These are phyloP conservation scores for Cerastis rubricosa DNA, from an alignment of 2,888 invertebrate genomes.

Conservation along the genomic window DNA sequence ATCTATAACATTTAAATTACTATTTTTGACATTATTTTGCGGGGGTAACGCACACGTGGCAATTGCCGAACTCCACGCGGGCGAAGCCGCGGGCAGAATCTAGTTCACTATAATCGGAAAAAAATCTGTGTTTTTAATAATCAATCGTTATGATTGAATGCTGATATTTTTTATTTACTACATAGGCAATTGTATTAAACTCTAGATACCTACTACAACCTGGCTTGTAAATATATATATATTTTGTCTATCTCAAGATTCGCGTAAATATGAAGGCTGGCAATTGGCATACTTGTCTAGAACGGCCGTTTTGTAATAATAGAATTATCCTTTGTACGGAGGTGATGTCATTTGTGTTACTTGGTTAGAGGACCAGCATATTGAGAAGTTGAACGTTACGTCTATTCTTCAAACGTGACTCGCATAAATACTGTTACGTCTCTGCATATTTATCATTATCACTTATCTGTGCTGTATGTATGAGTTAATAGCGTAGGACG, in stretches of 20 bases:
- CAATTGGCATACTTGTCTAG: conserved; percentile 18
- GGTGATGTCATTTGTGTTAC: conserved; percentile 63
- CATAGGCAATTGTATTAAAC: not conserved
- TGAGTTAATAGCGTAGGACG: conserved; percentile 8
- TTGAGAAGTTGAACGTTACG: conserved; percentile 51
- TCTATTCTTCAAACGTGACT: conserved; percentile 43
- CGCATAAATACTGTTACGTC: conserved; percentile 41
- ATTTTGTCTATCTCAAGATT: not conserved
- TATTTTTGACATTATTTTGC: no score
- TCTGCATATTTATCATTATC: conserved; percentile 43
- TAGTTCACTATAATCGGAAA: conserved; percentile 1
- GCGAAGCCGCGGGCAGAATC: no score
- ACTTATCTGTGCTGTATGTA: conserved; percentile 1
- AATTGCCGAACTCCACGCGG: no score
- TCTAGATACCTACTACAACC: not conserved
- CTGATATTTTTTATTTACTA: not conserved
- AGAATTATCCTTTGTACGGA: conserved; percentile 44
- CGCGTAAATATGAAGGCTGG: conserved; percentile 24
- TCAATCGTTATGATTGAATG: not conserved
- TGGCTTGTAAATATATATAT: not conserved
- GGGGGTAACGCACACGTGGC: no score
- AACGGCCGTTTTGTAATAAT: conserved; percentile 39
- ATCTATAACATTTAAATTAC: no score
- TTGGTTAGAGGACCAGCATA: conserved; percentile 60
- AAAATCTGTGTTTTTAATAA: conserved; percentile 3